A percentile compares a stretch with the other conserved stretches of the same genome.
Evolutionary conservation across 2,888 invertebrate genomes (phyloP).

Genomic region (Micropterix aruncella): DNA sequence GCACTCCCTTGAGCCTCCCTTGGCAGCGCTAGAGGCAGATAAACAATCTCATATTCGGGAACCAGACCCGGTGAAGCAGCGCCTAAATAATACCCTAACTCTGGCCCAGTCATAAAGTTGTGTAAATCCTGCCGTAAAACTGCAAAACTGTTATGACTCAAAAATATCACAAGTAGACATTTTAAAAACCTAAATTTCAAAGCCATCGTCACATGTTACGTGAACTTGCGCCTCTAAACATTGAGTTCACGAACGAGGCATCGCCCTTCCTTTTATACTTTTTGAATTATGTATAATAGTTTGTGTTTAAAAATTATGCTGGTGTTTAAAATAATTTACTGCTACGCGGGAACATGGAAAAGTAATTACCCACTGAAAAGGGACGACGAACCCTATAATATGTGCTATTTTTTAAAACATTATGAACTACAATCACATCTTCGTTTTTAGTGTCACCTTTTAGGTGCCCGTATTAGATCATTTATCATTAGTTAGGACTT

Average conservation of each 20-base stretch:
- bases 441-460: no score
- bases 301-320: constrained; percentile 10
- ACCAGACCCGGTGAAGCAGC: constrained; percentile 20
- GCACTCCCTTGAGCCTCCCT: constrained; percentile 27
- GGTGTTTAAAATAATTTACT: constrained; percentile 13
- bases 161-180: not conserved
- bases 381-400: not conserved
- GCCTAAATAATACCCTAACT: constrained; percentile 28
- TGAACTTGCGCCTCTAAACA: not conserved
- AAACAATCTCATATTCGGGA: constrained; percentile 46
- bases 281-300: not conserved
- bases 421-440: no score
- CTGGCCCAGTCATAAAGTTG: constrained; percentile 24
- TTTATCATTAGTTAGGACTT: no score
- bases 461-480: no score
- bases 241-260: not conserved
- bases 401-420: no score
- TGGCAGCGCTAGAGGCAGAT: constrained; percentile 37
- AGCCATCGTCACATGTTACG: not conserved
- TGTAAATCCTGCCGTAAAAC: constrained; percentile 16
- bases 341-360: constrained; percentile 1
- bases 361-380: not conserved
- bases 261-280: not conserved
- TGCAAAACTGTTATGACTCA: not conserved
- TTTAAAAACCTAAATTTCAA: not conserved